Base-by-base conservation (phyloP, 2,113 vertebrate species). In the Mungos mungo region DNA sequence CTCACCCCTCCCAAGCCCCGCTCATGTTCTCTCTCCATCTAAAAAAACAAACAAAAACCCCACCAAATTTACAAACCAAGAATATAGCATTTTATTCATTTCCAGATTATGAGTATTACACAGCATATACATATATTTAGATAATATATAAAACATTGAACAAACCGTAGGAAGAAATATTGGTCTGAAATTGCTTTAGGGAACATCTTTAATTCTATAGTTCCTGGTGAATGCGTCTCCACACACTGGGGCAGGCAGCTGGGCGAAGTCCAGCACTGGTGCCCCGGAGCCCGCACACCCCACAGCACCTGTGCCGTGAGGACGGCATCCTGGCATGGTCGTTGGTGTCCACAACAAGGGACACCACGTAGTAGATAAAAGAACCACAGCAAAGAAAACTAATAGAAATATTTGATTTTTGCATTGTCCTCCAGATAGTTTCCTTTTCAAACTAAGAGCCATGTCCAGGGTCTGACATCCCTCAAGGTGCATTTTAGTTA, bases 1-100 rank as follows among this genome's bases (percentile, higher is more conserved):
- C 18, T 60, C 57, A 23, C 57, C 57, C 57, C 57, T 60, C 57
- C 57, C 21, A 21, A 19, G 21, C 57, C 21, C 57, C 57, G 19
- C 57, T 60, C 57, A 60, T 60, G 57, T 60, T 60, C 57, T 60
- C 57, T 60, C 57, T 60, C 21, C 57, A 23, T 60, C 57, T 60
- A 79, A 74, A 95, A 95, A 89, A 88, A 77, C 41, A 68, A 96
- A 79, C 88, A 94, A 81, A 88, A 97, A 90, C 60, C 93, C 60
- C 95, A 47, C 71, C 90, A 95, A 83, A 88, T 84, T 92, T 98
- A 98, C 63, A 98, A 98, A 98, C 98, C 90, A 96, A 98, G 97
- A 98, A 95, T 97, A 97, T 97, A 98, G 97, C 52, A 96, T 99
- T 98, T 99, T 99, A 99, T 98, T 99, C 97, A 96, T 92, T 97